Evolutionary conservation across 1,140 invertebrate genomes (phyloP).

Genomic region (Drosophila mayri): DNA sequence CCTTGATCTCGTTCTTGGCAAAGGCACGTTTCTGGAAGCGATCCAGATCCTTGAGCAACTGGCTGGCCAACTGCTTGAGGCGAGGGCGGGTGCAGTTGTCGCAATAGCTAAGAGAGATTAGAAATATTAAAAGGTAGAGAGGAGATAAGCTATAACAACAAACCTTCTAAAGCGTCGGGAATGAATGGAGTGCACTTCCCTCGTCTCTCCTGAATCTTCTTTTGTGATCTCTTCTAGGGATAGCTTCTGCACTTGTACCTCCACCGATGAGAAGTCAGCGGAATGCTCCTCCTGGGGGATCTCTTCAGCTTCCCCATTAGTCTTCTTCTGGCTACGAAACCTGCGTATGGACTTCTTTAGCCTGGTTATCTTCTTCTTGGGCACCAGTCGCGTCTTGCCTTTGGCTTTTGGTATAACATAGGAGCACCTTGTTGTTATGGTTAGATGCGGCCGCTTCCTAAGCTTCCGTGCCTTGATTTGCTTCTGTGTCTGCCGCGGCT

Average conservation of each 20-base stretch:
- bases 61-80: constrained; percentile 51
- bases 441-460: constrained; percentile 13
- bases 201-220: too few relatives aligned
- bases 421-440: constrained; percentile 21
- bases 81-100: constrained; percentile 70
- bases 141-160: neutral
- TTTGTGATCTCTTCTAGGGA: neutral
- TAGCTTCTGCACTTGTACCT: constrained; percentile 19
- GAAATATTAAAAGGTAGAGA: neutral
- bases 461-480: constrained; percentile 24
- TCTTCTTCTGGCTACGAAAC: constrained; percentile 42
- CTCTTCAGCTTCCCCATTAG: neutral
- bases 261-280: neutral
- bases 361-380: constrained; percentile 43
- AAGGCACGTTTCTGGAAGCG: constrained; percentile 88
- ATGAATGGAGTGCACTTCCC: constrained; percentile 40
- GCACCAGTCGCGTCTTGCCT: constrained; percentile 56
- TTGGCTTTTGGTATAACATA: constrained; percentile 46
- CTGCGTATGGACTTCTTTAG: constrained; percentile 59
- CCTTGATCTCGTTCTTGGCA: constrained; percentile 87
- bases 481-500: constrained; percentile 32
- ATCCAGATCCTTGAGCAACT: constrained; percentile 86
- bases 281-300: neutral
- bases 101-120: constrained; percentile 63
- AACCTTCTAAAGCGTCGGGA: constrained; percentile 78